Evolutionary conservation across 2,888 invertebrate genomes (phyloP), one percentile per base, ranked within the genome.

Genomic region (Lingula anatina): DNA sequence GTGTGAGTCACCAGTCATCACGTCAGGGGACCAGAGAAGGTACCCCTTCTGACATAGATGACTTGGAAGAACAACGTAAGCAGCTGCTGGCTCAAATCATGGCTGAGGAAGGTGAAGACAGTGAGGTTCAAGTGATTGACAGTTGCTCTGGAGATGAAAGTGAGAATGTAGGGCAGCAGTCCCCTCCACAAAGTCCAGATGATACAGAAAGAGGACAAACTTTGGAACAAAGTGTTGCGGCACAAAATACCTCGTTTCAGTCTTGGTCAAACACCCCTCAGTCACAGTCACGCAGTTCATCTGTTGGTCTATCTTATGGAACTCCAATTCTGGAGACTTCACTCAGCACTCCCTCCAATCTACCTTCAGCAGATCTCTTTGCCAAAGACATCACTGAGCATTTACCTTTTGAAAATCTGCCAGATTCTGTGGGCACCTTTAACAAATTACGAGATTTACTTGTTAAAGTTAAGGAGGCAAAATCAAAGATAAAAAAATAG

Each of bases 351-450:
- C 43, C 82, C 81, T 56, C 75, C 47, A 37, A 53, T 7, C 58
- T 93, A 48, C 93, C 94, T 0, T 80, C 82, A 41, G 83, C 86
- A 41, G 85, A 85, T 0, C 89, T 89, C 53, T 94, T 92, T 74
- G 83, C 88, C 7, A 86, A 85, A 67, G 86, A 90, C 64, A 88
- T 94, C 39, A 88, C 88, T 70, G 90, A 92, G 68, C 85, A 94
- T 39, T 86, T 93, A 21, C 86, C 89, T 70, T 94, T 89, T 76
- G 93, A 94, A 78, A 94, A 94, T 75, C 81, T 94, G 52, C 92
- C 94, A 0, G 87, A 90, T 70, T 85, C 91, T 0, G 89, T 86
- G 1, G 94, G 94, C 40, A 90, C 88, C 73, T 94, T 88, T 75
- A 85, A 89, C 63, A 83, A 88, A 75, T 89, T 94, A 83, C 83